Evolutionary conservation across 2,888 invertebrate genomes (phyloP), one percentile per base, ranked within the genome.

Genomic region (Cetonia aurata): DNA sequence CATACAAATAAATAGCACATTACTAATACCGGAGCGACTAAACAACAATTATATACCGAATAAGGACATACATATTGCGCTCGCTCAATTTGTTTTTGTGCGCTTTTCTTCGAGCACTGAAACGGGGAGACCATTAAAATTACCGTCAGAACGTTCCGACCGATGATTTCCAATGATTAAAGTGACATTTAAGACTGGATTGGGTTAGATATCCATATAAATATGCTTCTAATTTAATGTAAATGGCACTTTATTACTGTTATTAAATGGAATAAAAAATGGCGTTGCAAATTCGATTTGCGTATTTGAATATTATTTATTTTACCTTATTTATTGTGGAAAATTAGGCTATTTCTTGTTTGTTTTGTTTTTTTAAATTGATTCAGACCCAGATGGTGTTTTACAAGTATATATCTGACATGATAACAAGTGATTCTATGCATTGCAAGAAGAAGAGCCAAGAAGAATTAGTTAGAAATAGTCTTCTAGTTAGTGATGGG

Each of bases 11-110:
- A 50, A 50, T 42, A 31, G 31, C 15, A 31, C 12, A 62, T 62
- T 62, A 62, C 31, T 62, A 48, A 48, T 62, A 4, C 59, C 19
- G 19, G 17, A 17, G 15, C 9, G 19, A 42, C 48, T 62, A 19
- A 59, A 48, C 50, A 62, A 62, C 62, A 62, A 62, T 62, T 62
- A n/a, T n/a, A n/a, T n/a, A 62, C 62, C 62, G 48, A 48, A 62
- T 62, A 62, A 62, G 62, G 62, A 62, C 46, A 62, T 15, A 62
- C 46, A 62, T 15, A 48, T 33, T 33, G 48, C 48, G 33, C 48
- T 13, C 31, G 48, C 10, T 60, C 25, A 19, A 60, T 60, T 46
- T 31, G 46, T 48, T 60, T 60, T 60, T 60, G 25, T 13, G 31
- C 31, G 31, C 15, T 46, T 60, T 46, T 60, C 46, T 10, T n/a